Base-by-base conservation (phyloP, 30 jellyfish, hydroid and myxozoan species). In the Hydractinia symbiolongicarpus region DNA sequence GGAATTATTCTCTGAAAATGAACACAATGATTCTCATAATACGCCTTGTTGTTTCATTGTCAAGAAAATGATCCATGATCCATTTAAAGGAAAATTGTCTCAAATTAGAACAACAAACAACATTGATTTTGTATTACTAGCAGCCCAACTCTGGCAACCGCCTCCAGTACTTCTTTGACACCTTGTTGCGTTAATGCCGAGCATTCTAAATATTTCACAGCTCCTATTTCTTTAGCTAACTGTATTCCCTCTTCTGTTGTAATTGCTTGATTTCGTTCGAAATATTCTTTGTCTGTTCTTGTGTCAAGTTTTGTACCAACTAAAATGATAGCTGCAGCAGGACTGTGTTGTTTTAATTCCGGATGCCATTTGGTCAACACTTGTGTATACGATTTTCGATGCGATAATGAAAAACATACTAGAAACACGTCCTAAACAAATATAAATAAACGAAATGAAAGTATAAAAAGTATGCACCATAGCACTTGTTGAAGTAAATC, bases 181-280 rank as follows among this genome's bases (percentile, higher is more conserved):
- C 97, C 97, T 79, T 94, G 83, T 76, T 94, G 99, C 10, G 97
- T 94, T 55, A 88, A 79, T 13, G 99, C 99, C 66, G 99, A 94
- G 72, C 99, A 94, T 78, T 94, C 99, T 60, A 86, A 58, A 74
- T 89, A 94, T 66, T 94, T 90, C 66, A 86, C 96, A n/a, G 98
- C 97, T 21, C 88, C 76, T 50, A 94, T 85, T 78, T 94, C 97
- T 82, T 94, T 94, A 56, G 90, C 78, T 96, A 93, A 87, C 76
- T 93, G 98, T 54, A 93, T 70, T 58, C 95, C 98, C 21, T 16
- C 68, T 44, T 94, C 82, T 54, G 86, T 62, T 9, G 96, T 58
- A 54, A 83, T 72, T n/a, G 98, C 97, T 66, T 76, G 84, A 50
- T 84, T 64, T 81, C 84, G 87, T 61, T 93, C 98, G 50, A 83